Percentiles rank a stretch among this genome's conserved stretches.
phyloP scores from a whole-genome alignment of 1,140 invertebrate genomes.

The Laodelphax striatellus region DNA sequence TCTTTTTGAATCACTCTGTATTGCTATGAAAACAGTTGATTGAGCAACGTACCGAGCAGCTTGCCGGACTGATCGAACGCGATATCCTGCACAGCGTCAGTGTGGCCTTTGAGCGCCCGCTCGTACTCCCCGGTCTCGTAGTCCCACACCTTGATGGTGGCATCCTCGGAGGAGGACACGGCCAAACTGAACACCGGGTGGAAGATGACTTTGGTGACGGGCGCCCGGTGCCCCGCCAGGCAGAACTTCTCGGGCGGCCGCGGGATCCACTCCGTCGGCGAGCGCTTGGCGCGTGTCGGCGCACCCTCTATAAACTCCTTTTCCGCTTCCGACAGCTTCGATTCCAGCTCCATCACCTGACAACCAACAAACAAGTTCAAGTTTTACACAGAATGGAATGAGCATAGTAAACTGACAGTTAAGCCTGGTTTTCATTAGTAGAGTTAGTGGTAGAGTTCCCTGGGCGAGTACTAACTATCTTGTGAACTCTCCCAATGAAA shows the following conservation, averaged over 20 bases:
- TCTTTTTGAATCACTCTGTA: too few species aligned
- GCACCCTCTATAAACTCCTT: slow-evolving; percentile 93
- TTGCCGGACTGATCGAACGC: slow-evolving; percentile 90
- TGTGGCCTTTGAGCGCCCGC: slow-evolving; percentile 95
- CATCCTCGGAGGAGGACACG: slow-evolving; percentile 94
- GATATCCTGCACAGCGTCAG: slow-evolving; percentile 96
- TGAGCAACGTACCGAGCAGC: slow-evolving; percentile 54
- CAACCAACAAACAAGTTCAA: slow-evolving; percentile 23
- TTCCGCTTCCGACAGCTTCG: slow-evolving; percentile 89
- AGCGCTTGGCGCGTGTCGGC: slow-evolving; percentile 87
- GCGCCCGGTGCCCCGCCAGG: slow-evolving; percentile 79
- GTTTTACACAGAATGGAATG: too few species aligned
- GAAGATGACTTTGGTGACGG: slow-evolving; percentile 89
- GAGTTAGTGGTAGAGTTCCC: too few species aligned
- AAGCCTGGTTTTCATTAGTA: too few species aligned
- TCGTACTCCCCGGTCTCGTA: slow-evolving; percentile 98
- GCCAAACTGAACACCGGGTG: slow-evolving; percentile 93
- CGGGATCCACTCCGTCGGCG: slow-evolving; percentile 95
- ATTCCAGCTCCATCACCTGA: slow-evolving; percentile 96
- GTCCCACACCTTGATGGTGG: slow-evolving; percentile 98
- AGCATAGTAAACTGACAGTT: too few species aligned
- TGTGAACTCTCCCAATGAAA: too few species aligned
- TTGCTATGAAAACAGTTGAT: too few species aligned
- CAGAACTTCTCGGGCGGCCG: slow-evolving; percentile 91
- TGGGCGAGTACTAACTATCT: too few species aligned